Evolutionary conservation across 2,888 invertebrate species (phyloP).

Genomic region (Temnothorax unifasciatus): DNA sequence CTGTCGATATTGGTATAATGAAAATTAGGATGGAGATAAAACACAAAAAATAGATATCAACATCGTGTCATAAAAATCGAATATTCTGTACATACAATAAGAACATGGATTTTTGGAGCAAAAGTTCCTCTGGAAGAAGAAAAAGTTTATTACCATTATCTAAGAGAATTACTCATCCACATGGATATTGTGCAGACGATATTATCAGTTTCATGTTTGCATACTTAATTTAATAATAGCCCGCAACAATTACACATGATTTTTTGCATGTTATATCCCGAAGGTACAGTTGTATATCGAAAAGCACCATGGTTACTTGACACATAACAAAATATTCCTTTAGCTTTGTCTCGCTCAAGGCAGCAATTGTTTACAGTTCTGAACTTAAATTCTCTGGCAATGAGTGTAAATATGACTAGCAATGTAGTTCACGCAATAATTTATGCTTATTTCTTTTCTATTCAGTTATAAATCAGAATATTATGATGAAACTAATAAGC

Average conservation of each 20-base stretch:
- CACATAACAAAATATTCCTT: neutral
- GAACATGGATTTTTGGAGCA: neutral
- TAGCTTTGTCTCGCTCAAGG: neutral
- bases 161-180: neutral
- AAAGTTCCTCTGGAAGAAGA: neutral
- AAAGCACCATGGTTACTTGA: neutral
- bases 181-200: neutral
- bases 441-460: too few relatives aligned
- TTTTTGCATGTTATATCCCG: too few relatives aligned
- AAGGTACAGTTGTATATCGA: too few relatives aligned
- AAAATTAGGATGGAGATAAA: too few relatives aligned
- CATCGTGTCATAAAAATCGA: too few relatives aligned
- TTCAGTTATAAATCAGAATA: too few relatives aligned
- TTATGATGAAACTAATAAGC: neutral
- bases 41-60: too few relatives aligned
- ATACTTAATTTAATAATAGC: neutral
- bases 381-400: too few relatives aligned
- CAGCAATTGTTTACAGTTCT: neutral
- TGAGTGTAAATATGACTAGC: too few relatives aligned
- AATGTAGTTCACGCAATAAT: too few relatives aligned
- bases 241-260: neutral
- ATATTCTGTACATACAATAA: too few relatives aligned
- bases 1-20: too few relatives aligned
- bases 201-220: slow-evolving; percentile 2
- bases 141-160: neutral